Evolutionary conservation across 2,113 vertebrate genomes (phyloP), one percentile per base, ranked within the genome.

Genomic region (Athene noctua): DNA sequence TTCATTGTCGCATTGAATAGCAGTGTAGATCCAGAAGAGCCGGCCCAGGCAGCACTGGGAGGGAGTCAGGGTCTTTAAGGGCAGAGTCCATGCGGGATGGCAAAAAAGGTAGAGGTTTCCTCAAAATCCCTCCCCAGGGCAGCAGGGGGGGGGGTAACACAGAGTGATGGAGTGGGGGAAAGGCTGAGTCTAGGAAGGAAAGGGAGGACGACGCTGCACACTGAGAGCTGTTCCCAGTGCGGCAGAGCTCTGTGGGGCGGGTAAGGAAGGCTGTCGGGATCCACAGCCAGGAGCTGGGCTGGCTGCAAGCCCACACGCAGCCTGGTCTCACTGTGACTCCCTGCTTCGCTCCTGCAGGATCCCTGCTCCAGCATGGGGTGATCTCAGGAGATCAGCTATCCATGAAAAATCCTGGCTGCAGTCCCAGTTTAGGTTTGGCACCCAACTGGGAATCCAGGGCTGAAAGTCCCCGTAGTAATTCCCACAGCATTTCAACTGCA

Each of bases 181-280:
- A 83, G 42, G 47, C 54, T 73, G 44, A 42, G 55, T 38, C 20
- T n/a, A 27, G 42, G 47, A 92, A 83, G 72, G 5, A 29, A 93
- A 84, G 30, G 40, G 42, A 90, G 42, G 34, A 26, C 1, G 6
- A 47, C 0, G 7, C 19, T 20, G 29, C 2, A 2, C 0, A 0
- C 40, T 10, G 73, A 63, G 80, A 67, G 71, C 66, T 49, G 36
- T 57, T 86, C 57, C 54, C 71, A 62, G 38, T 4, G 44, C 70
- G 62, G 87, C 52, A 81, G 15, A 70, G 54, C 71, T 73, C 40
- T 0, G 2, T 54, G 65, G 57, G 78, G 40, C 51, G 79, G 25
- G 40, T 15, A 44, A 20, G n/a, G 67, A 80, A 85, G 55, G 49
- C 30, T 73, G 49, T 16, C 1, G 5, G 82, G 74, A 82, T 58